Base-by-base conservation (phyloP, 2,888 invertebrate genomes). In the Drosophila emarginata region DNA sequence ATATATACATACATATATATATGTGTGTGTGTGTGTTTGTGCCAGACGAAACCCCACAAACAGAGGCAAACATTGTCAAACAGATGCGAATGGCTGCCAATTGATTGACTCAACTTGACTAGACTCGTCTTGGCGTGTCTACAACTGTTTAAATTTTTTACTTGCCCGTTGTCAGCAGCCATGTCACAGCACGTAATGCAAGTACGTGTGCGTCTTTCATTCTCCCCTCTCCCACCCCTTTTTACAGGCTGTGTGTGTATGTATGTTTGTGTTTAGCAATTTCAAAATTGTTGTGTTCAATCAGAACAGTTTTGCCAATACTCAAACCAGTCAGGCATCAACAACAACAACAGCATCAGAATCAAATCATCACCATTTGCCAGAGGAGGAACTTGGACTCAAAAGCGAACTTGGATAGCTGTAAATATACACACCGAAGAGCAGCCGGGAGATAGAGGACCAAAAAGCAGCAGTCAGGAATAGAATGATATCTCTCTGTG, bases 251-350 rank as follows among this genome's bases (percentile, higher is more conserved):
- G 40, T 59, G 36, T 39, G 56, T 21, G 61, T 50, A 63, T 56
- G 64, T 73, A 51, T 54, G 64, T 78, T 64, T 77, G 64, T 79
- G 79, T 67, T 75, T 64, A 75, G 79, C 82, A 81, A 87, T 82
- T 87, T 84, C 69, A 81, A 87, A 87, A 84, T 79, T 84, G 79
- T 84, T 87, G 85, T 87, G 87, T 79, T 82, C 87, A 82, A 82
- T 82, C 87, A 82, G 76, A 79, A 64, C 51, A 72, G 54, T 61
- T 75, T 68, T 69, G 61, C 77, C 58, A 71, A 72, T 68, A 73
- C 78, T 69, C 74, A 67, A 61, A 54, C 69, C 69, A 61, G 40
- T 23, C 72, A 54, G 67, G 18, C 53, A 32, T 14, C 67, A 71
- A 54, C 68, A 66, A 57, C 65, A 61, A 51, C 52, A 50, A 59